Evolutionary conservation across 2,113 vertebrate species (phyloP).

Genomic region (Toxostoma redivivum): DNA sequence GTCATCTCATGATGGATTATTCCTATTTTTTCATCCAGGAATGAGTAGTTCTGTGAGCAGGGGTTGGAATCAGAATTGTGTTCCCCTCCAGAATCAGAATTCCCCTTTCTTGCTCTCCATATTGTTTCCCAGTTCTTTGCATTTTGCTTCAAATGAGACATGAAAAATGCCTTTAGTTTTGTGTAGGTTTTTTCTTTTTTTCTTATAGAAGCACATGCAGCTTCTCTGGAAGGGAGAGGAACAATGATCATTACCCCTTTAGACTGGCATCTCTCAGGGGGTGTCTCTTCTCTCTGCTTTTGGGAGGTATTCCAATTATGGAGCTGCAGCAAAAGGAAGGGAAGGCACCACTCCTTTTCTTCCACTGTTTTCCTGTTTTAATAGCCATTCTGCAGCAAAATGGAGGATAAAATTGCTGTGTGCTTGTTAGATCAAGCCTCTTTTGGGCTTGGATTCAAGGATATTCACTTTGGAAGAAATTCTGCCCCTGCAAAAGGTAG

Average conservation of each 20-base stretch:
- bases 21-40: neutral
- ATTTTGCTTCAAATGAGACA: neutral
- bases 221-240: neutral
- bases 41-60: neutral
- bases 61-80: neutral
- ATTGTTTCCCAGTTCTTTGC: neutral
- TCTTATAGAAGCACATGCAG: neutral
- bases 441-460: neutral
- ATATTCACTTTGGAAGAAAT: neutral
- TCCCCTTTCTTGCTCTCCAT: neutral
- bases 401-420: neutral
- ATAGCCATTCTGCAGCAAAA: neutral
- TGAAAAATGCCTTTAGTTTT: neutral
- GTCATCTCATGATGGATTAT: neutral
- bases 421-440: neutral
- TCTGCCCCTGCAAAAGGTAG: rapidly evolving
- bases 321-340: neutral
- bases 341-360: neutral
- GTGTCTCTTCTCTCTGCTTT: neutral
- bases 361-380: neutral
- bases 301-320: neutral
- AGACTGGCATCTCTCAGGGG: rapidly evolving
- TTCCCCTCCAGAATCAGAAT: neutral
- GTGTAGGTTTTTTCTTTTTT: neutral
- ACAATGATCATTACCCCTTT: neutral